These are phyloP conservation scores for Porites divaricata DNA, from an alignment of 92 coral and sea anemone genomes.

Conservation along the genomic window DNA sequence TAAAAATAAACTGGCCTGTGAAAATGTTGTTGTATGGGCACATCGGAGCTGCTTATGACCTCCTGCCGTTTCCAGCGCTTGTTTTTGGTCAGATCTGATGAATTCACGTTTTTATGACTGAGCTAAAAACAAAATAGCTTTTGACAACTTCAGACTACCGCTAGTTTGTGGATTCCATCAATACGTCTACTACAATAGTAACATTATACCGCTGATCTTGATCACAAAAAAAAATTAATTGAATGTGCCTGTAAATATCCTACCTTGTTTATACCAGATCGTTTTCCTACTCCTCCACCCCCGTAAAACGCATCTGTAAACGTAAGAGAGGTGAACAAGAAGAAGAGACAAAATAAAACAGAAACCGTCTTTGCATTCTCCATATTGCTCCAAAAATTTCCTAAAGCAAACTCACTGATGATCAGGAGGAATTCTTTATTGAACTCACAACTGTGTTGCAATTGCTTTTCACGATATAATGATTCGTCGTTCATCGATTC, in stretches of 20 bases:
- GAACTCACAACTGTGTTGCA: background rate
- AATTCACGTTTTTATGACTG: too few species aligned
- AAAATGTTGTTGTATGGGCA: too few species aligned
- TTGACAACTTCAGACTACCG: too few species aligned
- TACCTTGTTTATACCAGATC: constrained; percentile 1
- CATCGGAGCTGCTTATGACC: too few species aligned
- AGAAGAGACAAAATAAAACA: background rate
- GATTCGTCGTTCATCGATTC: background rate
- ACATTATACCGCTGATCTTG: too few species aligned
- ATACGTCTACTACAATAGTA: too few species aligned
- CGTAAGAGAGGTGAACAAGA: background rate
- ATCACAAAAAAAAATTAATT: too few species aligned
- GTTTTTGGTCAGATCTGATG: too few species aligned
- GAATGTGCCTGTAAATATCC: background rate
- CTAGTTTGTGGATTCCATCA: too few species aligned
- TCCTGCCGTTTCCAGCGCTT: too few species aligned
- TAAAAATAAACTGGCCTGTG: too few species aligned
- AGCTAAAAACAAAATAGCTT: too few species aligned
- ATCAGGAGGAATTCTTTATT: background rate
- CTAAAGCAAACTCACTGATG: background rate
- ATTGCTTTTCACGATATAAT: background rate
- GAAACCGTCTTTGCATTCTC: background rate
- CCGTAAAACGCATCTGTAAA: constrained; percentile 4
- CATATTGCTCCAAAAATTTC: background rate
- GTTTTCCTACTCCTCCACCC: background rate